These are phyloP conservation scores for Alouatta palliata DNA, from an alignment of 2,113 vertebrate genomes.

Conservation along the genomic window DNA sequence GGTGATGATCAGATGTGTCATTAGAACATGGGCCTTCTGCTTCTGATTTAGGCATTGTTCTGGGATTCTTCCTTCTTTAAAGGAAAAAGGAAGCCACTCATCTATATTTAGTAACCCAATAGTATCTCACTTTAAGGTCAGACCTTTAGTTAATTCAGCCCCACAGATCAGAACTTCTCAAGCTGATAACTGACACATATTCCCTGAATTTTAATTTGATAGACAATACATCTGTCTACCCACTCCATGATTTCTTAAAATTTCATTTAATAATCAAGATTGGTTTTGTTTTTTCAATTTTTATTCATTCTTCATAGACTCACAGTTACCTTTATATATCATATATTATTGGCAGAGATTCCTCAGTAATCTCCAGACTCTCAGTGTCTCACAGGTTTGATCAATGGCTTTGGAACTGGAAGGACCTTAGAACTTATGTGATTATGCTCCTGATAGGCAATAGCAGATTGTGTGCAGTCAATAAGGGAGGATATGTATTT, in stretches of 20 bases:
- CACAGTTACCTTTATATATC: not conserved
- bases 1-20: not conserved
- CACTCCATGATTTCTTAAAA: not conserved
- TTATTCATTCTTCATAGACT: not conserved
- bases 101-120: not conserved
- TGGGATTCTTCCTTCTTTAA: not conserved
- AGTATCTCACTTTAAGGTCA: not conserved
- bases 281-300: not conserved
- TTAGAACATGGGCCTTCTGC: not conserved
- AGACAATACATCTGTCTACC: not conserved
- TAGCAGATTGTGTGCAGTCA: not conserved
- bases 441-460: not conserved
- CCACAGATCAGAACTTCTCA: not conserved
- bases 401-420: not conserved
- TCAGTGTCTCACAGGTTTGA: not conserved
- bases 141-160: not conserved
- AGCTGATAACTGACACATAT: not conserved
- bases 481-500: not conserved
- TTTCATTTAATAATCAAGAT: not conserved
- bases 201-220: slow-evolving; percentile 1
- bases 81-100: not conserved
- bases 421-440: not conserved
- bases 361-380: not conserved
- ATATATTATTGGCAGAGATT: not conserved
- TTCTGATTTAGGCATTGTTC: not conserved